Evolutionary conservation across 1,140 invertebrate species (phyloP).

Genomic region (Temnothorax curvispinosus): DNA sequence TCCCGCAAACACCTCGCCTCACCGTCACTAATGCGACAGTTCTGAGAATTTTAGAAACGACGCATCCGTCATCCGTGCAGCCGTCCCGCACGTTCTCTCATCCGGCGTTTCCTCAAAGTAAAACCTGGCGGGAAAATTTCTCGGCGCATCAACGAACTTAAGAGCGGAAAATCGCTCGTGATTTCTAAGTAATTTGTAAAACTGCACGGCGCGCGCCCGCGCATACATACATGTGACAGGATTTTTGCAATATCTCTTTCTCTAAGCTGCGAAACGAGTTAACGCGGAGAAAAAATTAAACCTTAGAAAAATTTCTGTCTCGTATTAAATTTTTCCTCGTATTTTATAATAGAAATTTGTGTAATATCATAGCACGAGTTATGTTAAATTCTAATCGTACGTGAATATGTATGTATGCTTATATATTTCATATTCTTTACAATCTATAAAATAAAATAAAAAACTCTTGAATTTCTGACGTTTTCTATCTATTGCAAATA

Average conservation of each 20-base stretch:
- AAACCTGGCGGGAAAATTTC: constrained; percentile 8
- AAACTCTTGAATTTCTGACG: background rate
- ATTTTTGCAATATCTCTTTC: constrained; percentile 41
- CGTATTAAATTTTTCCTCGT: background rate
- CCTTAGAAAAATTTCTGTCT: background rate
- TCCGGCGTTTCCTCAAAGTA: background rate
- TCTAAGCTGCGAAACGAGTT: constrained; percentile 16
- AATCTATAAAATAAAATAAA: background rate
- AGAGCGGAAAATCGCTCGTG: constrained; percentile 40
- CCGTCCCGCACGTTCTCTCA: background rate
- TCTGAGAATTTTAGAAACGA: constrained; percentile 53
- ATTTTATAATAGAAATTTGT: background rate
- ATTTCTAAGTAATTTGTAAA: constrained; percentile 40
- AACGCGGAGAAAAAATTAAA: background rate
- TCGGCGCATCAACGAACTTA: background rate
- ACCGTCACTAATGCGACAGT: constrained; percentile 40
- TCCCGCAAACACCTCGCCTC: constrained; percentile 1
- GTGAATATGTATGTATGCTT: background rate
- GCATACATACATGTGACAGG: background rate
- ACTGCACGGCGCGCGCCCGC: too few relatives aligned
- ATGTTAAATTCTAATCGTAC: background rate
- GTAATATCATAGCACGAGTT: background rate
- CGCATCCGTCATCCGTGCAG: constrained; percentile 21
- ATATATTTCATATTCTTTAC: background rate
- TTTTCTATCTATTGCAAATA: background rate